Evolutionary conservation across 2,797 vertebrate species (phyloP).

Genomic region (Pempheris klunzingeri): DNA sequence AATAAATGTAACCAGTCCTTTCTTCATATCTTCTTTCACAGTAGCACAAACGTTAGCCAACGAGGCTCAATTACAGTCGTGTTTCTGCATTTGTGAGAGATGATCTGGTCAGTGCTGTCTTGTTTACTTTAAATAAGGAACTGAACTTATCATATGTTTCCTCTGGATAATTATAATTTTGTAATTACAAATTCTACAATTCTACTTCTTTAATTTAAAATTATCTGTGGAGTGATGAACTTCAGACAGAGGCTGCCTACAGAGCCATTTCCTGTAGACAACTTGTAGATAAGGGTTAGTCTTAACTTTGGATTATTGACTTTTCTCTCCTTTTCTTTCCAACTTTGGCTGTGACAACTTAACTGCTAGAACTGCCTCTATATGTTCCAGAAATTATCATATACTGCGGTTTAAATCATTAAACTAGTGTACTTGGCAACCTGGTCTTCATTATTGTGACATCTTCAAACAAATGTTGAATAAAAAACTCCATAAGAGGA

Average conservation of each 20-base stretch:
- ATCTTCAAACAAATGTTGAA: neutral
- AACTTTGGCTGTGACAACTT: neutral
- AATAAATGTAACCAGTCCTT: neutral
- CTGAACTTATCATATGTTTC: neutral
- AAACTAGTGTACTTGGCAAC: neutral
- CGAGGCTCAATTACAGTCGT: neutral
- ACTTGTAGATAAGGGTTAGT: conserved; percentile 14
- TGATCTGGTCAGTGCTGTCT: neutral
- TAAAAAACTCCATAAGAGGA: neutral
- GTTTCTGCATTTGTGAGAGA: neutral
- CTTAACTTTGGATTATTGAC: conserved; percentile 15
- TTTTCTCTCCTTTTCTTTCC: neutral
- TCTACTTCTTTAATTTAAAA: conserved; percentile 2
- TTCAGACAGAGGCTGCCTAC: neutral
- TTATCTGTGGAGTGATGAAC: neutral
- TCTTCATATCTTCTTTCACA: neutral
- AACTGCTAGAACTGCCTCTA: neutral
- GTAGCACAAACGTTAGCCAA: neutral
- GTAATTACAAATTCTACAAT: conserved; percentile 1
- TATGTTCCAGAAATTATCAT: conserved; percentile 1
- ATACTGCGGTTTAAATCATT: neutral
- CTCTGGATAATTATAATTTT: conserved; percentile 14
- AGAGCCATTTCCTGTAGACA: neutral
- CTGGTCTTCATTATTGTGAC: neutral
- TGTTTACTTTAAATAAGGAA: neutral